A percentile compares a stretch with the other conserved stretches of the same genome.
These are phyloP conservation scores for Antheraea assamensis DNA, from an alignment of 2,888 invertebrate species.

Conservation along the genomic window DNA sequence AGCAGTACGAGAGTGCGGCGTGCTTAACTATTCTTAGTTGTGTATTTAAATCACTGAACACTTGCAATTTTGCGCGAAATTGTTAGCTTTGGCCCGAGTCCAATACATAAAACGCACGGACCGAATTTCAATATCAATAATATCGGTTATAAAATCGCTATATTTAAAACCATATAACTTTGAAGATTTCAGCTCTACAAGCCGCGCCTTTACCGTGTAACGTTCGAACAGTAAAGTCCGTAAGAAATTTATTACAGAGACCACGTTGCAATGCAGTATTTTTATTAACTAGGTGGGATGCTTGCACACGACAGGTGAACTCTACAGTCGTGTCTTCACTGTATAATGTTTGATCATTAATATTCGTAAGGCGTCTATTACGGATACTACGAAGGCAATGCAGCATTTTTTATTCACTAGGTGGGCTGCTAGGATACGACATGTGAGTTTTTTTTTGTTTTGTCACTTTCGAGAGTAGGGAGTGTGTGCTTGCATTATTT, in stretches of 20 bases:
- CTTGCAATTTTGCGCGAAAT: slow-evolving; percentile 42
- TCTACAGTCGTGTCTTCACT: too few species aligned
- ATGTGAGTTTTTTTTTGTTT: too few species aligned
- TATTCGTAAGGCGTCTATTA: neutral
- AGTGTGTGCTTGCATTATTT: too few species aligned
- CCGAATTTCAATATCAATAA: slow-evolving; percentile 26
- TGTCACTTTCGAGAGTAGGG: too few species aligned
- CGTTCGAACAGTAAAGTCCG: neutral
- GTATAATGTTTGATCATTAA: neutral
- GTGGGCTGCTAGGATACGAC: too few species aligned
- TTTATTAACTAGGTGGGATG: too few species aligned
- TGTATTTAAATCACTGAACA: slow-evolving; percentile 26
- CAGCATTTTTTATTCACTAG: too few species aligned
- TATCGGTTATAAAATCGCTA: slow-evolving; percentile 25
- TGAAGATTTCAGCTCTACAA: neutral
- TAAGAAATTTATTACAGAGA: neutral
- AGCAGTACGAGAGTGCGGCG: neutral
- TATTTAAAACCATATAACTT: slow-evolving; percentile 18
- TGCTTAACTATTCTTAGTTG: slow-evolving; percentile 15
- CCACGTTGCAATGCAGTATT: too few species aligned
- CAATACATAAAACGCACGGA: slow-evolving; percentile 26
- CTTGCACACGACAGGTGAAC: too few species aligned
- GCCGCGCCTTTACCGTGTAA: neutral
- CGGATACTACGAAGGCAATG: too few species aligned
- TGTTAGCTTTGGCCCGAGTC: slow-evolving; percentile 29